Conservation (phyloP, 2,797 vertebrate species). For the Etheostoma perlongum region DNA sequence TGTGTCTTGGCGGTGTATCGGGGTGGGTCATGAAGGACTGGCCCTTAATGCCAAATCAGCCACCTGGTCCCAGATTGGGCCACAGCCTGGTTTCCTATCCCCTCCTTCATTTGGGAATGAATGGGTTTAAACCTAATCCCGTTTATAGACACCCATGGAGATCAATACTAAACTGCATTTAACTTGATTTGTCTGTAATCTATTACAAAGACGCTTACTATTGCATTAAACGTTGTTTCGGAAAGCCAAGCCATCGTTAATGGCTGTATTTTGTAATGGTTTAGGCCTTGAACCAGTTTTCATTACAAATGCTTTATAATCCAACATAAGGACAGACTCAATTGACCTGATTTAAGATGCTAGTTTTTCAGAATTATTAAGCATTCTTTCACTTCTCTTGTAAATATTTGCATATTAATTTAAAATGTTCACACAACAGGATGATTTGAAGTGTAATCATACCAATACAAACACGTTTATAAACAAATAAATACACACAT, state of each 20-base stretch:
- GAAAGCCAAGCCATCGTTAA: constrained; percentile 62
- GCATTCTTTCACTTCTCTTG: constrained; percentile 42
- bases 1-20: neutral
- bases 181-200: constrained; percentile 82
- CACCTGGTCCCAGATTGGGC: constrained; percentile 82
- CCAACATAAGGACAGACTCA: constrained; percentile 49
- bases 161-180: constrained; percentile 84
- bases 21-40: constrained; percentile 71
- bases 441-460: constrained; percentile 79
- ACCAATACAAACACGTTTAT: constrained; percentile 69
- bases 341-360: constrained; percentile 74
- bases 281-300: constrained; percentile 62
- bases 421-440: constrained; percentile 72
- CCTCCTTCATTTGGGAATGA: constrained; percentile 74
- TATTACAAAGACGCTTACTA: constrained; percentile 81
- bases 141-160: constrained; percentile 81
- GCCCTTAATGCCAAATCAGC: constrained; percentile 79
- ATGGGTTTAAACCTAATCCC: constrained; percentile 83
- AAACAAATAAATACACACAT: constrained; percentile 66
- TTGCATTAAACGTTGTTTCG: constrained; percentile 72
- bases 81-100: constrained; percentile 75
- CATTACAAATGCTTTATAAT: constrained; percentile 64
- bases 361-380: constrained; percentile 50
- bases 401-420: constrained; percentile 80
- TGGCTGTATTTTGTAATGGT: constrained; percentile 48